Conservation (phyloP, 2,113 vertebrate species). For the Poicephalus gulielmi region DNA sequence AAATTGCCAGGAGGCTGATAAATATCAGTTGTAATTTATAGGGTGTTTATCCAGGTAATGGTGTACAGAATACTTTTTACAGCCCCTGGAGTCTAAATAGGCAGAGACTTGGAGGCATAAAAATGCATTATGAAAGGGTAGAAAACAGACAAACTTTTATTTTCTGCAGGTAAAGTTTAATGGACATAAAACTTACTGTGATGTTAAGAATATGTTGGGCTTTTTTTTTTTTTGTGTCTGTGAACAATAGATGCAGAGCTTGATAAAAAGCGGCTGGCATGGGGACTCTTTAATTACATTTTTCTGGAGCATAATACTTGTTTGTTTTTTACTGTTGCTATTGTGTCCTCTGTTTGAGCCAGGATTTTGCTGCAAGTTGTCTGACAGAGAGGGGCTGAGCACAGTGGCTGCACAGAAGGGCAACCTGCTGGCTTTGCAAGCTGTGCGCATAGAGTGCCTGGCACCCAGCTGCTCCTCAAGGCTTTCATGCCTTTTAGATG, state of each 20-base stretch:
- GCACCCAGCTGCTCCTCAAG: not conserved
- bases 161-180: constrained; percentile 64
- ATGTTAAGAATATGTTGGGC: not conserved
- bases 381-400: not conserved
- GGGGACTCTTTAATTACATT: constrained; percentile 37
- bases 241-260: not conserved
- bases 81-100: constrained; percentile 35
- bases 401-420: not conserved
- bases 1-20: constrained; percentile 46
- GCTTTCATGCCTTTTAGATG: not conserved
- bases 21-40: constrained; percentile 68
- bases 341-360: not conserved
- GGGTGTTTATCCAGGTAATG: constrained; percentile 68
- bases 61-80: constrained; percentile 60
- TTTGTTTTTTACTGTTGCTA: not conserved
- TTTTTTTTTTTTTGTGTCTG: not conserved
- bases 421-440: not conserved
- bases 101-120: constrained; percentile 47
- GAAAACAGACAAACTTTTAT: constrained; percentile 61
- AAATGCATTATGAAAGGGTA: constrained; percentile 67
- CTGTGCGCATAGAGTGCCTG: not conserved
- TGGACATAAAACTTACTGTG: constrained; percentile 58
- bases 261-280: not conserved
- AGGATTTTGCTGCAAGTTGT: not conserved
- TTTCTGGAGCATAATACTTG: not conserved